Evolutionary conservation across 2,797 vertebrate species (phyloP).

Genomic region (Podargus strigoides): DNA sequence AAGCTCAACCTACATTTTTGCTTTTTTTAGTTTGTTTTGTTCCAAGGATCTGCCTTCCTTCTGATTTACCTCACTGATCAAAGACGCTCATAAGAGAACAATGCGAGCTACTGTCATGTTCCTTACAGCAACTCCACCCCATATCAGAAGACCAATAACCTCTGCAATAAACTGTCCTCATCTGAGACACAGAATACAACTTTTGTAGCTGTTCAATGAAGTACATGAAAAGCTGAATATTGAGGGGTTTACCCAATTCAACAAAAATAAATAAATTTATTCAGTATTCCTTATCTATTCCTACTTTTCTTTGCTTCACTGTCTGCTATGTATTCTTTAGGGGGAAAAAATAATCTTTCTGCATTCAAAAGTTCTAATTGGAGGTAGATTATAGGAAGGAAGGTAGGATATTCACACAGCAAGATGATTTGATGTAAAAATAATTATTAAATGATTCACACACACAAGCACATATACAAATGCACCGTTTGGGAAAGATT

Average conservation of each 20-base stretch:
- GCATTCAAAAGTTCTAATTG: not conserved
- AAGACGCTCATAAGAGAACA: not conserved
- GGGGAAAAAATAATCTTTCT: not conserved
- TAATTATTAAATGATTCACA: not conserved
- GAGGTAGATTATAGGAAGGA: not conserved
- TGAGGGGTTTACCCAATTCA: not conserved
- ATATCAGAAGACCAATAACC: not conserved
- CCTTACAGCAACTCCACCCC: not conserved
- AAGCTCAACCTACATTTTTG: not conserved
- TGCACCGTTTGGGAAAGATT: not conserved
- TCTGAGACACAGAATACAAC: not conserved
- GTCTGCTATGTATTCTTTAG: not conserved
- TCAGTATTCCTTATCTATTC: not conserved
- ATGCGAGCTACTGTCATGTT: rapidly evolving
- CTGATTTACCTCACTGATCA: not conserved
- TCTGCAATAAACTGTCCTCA: not conserved
- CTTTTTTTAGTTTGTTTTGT: not conserved
- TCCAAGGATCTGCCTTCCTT: not conserved
- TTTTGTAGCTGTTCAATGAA: not conserved
- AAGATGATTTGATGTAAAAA: not conserved
- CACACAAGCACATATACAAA: not conserved
- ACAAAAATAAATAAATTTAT: not conserved
- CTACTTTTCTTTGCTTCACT: not conserved
- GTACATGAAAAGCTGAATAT: not conserved
- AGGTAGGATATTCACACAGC: not conserved